Conservation (phyloP, 2,888 invertebrate species). For the Perithous albicinctus region DNA sequence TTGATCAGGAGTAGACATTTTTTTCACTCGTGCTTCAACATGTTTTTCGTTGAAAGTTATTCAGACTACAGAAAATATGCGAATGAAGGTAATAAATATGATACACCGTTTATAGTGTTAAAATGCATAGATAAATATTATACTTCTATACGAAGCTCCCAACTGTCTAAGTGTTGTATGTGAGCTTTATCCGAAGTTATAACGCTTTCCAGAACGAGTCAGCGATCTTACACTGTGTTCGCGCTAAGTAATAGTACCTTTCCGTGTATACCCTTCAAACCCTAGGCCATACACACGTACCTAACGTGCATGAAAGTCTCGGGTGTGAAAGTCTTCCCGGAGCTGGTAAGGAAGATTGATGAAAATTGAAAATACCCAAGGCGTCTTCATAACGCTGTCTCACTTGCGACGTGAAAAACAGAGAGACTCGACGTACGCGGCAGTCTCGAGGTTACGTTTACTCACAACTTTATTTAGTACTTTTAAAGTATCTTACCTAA, state of each 20-base stretch:
- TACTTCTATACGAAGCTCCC: not conserved
- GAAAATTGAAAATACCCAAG: slow-evolving; percentile 64
- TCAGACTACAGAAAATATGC: no score
- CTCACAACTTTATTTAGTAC: not conserved
- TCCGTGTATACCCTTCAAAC: slow-evolving; percentile 43
- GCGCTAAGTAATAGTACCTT: slow-evolving; percentile 58
- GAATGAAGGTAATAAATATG: not conserved
- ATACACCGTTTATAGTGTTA: no score
- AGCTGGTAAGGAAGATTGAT: slow-evolving; percentile 65
- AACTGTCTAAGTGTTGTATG: slow-evolving; percentile 18
- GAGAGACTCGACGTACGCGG: not conserved
- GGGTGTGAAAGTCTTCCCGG: slow-evolving; percentile 44
- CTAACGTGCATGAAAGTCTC: slow-evolving; percentile 37
- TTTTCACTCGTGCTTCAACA: no score
- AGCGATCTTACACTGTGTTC: slow-evolving; percentile 29
- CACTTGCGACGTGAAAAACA: slow-evolving; percentile 9
- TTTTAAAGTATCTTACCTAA: not conserved
- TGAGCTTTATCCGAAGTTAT: not conserved
- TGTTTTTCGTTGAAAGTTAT: no score
- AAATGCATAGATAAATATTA: slow-evolving; percentile 4
- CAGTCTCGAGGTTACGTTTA: slow-evolving; percentile 5
- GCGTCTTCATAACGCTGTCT: slow-evolving; percentile 56
- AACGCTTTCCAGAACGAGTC: slow-evolving; percentile 29
- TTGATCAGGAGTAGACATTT: no score
- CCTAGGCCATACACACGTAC: slow-evolving; percentile 23